Base-by-base conservation (phyloP, 2,797 vertebrate genomes). In the Arrhamphus sclerolepis region DNA sequence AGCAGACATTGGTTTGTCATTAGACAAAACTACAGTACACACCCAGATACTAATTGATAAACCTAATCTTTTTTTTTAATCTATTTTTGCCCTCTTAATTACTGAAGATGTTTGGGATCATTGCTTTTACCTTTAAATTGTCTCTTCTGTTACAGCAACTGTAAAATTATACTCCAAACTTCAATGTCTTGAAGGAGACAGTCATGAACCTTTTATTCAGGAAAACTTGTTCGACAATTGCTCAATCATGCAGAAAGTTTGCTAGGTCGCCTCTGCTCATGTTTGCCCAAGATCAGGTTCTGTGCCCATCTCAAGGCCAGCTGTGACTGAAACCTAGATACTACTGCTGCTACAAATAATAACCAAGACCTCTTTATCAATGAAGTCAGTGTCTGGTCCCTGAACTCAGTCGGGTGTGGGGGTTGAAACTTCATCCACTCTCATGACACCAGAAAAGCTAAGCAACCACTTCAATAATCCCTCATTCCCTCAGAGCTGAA, bases 231-330 rank as follows among this genome's bases (percentile, higher is more conserved):
- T 24, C 17, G 19, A 62, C 24, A 55, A 64, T 53, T 34, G 21
- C 63, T 50, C 51, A 62, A 58, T 74, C 59, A 39, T 56, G 19
- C 72, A 20, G 26, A 67, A 67, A n/a, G 47, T 72, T 31, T 46
- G 64, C 67, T 70, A 26, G 31, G 18, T 56, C 38, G 42, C 34
- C 63, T 54, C 42, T 56, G 47, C 66, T 59, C 24, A 20, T 87
- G 82, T 90, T 90, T 87, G 77, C 62, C 57, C 70, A 75, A 86
- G 86, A 84, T 90, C 81, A 78, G 54, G 72, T 87, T 87, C 46
- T 56, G 66, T 61, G 39, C 41, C 28, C 53, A 62, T 85, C 70
- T 82, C 44, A 70, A 63, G 65, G 75, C 77, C 87, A 89, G 85
- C 85, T 89, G 84, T 67, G 65, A 44, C 74, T 81, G 86, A 89